Base-by-base conservation (phyloP, 2,113 vertebrate species). In the Rhadina sibilatrix region DNA sequence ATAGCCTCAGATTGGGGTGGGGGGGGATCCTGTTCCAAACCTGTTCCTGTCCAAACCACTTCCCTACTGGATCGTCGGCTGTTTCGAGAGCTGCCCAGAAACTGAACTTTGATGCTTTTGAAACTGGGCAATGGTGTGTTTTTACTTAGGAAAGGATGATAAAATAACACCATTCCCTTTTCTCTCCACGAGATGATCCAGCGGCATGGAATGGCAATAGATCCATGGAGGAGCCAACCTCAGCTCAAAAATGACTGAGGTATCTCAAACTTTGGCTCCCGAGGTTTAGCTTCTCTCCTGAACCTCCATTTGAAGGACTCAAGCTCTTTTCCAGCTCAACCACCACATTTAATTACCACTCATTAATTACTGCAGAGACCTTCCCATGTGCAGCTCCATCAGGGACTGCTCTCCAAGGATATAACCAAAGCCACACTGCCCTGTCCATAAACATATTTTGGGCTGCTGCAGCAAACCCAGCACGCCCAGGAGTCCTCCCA, bases 1-100 rank as follows among this genome's bases (percentile, higher is more conserved):
- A 0, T 1, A 22, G 49, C 18, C n/a, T 52, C 0, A 0, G 15
- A 38, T 18, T 6, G 0, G 13, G 23, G 25, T 40, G 40, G 0
- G 13, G 23, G 25, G 46, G 40, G 38, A 60, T 23, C 61, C 83
- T 17, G 1, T 3, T 17, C 21, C 21, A 2, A n/a, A n/a, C n/a
- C n/a, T n/a, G n/a, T n/a, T n/a, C n/a, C n/a, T n/a, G 27, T 37
- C 44, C 53, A 42, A 42, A 65, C 35, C 13, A 33, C 42, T 40
- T 46, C 50, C 77, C 74, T 24, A 5, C 37, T 1, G 6, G 50
- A 13, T 10, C 18, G 0, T 9, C 10, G 6, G 57, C 47, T 90
- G 4, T 6, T 95, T 27, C 35, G 46, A 31, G 56, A 75, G 23
- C n/a, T 47, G 28, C 61, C 49, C 6, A 16, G 40, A 22, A 42